Percentiles rank a stretch among this genome's conserved stretches.
Conservation (phyloP, 2,113 vertebrate species). For the Apteryx owenii region DNA sequence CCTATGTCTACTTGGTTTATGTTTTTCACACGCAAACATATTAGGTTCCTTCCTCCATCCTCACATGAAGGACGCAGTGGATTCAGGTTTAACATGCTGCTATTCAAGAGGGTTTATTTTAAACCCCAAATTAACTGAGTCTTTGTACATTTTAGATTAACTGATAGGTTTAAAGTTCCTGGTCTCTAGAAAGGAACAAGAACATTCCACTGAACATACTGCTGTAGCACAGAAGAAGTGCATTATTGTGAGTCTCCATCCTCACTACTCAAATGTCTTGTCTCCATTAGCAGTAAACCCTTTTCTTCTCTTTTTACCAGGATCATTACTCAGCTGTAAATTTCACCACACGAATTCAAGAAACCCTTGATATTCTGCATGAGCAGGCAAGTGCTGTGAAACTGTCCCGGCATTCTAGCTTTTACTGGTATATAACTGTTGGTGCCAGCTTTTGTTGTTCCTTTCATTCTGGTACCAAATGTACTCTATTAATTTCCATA, state of each 20-base stretch:
- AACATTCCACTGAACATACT: background rate
- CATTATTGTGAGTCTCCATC: background rate
- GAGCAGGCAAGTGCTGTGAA: conserved; percentile 77
- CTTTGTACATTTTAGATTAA: background rate
- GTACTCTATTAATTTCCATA: background rate
- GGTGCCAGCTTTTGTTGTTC: background rate
- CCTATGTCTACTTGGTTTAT: background rate
- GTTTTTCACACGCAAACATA: background rate
- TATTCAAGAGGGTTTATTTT: background rate
- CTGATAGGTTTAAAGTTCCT: background rate
- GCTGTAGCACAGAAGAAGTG: background rate
- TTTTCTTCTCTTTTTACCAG: conserved; percentile 70
- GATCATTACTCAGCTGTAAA: conserved; percentile 83
- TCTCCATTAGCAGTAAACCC: background rate
- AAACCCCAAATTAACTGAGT: background rate
- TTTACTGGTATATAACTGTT: background rate
- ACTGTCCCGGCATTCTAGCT: background rate
- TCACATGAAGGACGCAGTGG: background rate
- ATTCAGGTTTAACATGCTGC: background rate
- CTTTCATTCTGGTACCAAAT: background rate
- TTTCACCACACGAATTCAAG: conserved; percentile 77
- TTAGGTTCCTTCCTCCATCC: background rate
- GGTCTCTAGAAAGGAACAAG: background rate
- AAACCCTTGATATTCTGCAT: conserved; percentile 90
- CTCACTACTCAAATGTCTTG: background rate